Percentiles rank a stretch among this genome's conserved stretches.
Evolutionary conservation across 2,797 vertebrate genomes (phyloP).

Genomic region (Parambassis ranga): DNA sequence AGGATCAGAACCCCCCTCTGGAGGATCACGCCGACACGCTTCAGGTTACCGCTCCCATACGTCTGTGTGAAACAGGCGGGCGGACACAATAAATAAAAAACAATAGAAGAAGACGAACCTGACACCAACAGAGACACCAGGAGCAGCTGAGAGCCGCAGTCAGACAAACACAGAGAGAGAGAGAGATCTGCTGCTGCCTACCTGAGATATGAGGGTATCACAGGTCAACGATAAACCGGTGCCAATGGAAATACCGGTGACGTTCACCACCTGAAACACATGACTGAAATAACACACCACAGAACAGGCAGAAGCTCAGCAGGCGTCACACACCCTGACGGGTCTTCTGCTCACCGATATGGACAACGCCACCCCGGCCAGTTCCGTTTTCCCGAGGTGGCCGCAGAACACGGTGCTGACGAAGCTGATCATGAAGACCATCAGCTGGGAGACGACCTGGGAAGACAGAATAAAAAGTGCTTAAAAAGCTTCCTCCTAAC

Average conservation of each 20-base stretch:
- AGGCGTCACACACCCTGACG: too few relatives aligned
- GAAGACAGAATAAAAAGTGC: background rate
- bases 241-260: constrained; percentile 86
- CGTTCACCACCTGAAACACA: constrained; percentile 91
- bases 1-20: constrained; percentile 87
- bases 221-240: constrained; percentile 86
- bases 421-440: constrained; percentile 83
- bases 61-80: constrained; percentile 75
- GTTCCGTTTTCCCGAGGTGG: constrained; percentile 86
- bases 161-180: constrained; percentile 24
- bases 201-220: constrained; percentile 93
- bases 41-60: constrained; percentile 88
- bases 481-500: too few relatives aligned
- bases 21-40: constrained; percentile 89
- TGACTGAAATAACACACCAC: too few relatives aligned
- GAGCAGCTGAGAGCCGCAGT: constrained; percentile 37
- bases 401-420: constrained; percentile 92
- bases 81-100: background rate
- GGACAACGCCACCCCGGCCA: constrained; percentile 84
- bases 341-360: constrained; percentile 84
- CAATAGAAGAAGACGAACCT: background rate
- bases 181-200: constrained; percentile 24
- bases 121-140: background rate
- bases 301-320: too few relatives aligned
- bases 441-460: constrained; percentile 85